Base-by-base conservation (phyloP, 1,140 invertebrate genomes). In the Cotesia typhae region DNA sequence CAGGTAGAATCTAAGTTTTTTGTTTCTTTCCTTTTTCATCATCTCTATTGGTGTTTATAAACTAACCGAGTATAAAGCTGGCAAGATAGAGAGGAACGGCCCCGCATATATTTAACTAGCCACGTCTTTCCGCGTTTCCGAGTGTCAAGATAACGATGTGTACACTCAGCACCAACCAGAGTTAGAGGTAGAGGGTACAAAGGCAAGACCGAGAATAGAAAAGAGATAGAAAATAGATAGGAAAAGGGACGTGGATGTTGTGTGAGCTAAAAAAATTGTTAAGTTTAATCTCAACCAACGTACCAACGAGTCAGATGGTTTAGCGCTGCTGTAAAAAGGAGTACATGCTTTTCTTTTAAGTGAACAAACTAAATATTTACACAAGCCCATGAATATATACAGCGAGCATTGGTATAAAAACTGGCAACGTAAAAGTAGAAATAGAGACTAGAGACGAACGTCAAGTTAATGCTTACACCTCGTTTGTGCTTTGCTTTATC, bases 71-170 rank as follows among this genome's bases (percentile, higher is more conserved):
- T 55, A 55, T 55, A 55, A 9, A 55, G 5, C n/a, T 3, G 0
- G 12, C 14, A 20, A 55, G 12, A 20, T 55, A 55, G 3, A 55
- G 12, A 55, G 12, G 53, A 14, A 59, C 28, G 7, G 14, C 6
- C 9, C 7, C 9, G 57, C 57, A 28, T 20, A 20, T 17, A 10
- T 20, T 59, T 59, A 37, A 47, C 41, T 47, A 47, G 41, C 51
- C 35, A 20, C 69, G 53, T 66, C 14, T 68, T 63, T 68, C 14
- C 57, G 36, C 65, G 69, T 72, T 64, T 74, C 53, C 57, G 68
- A 72, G 74, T 71, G 57, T 55, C 68, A 51, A 76, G 77, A 78
- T 78, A 78, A 78, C 72, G 74, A 78, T 77, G 77, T 77, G 74
- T 78, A 78, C 75, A 71, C 64, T 61, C 51, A 36, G 28, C 66